A percentile compares a stretch with the other conserved stretches of the same genome.
These are phyloP conservation scores for Unio pictorum DNA, from an alignment of 2,888 invertebrate species.

Conservation along the genomic window DNA sequence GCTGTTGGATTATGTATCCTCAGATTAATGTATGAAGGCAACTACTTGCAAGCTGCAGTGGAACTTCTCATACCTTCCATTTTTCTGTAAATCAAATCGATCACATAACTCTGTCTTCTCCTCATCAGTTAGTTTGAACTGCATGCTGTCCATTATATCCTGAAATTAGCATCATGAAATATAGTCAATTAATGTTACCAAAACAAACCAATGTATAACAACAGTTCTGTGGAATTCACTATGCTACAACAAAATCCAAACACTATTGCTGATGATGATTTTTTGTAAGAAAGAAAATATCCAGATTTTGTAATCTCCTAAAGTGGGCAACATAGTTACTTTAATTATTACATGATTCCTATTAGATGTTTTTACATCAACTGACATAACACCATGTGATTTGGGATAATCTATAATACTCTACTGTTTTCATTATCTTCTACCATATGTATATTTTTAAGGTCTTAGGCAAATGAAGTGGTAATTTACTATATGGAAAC, in stretches of 20 bases:
- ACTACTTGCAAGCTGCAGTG: background rate
- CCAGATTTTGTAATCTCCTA: background rate
- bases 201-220: background rate
- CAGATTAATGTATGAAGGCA: background rate
- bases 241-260: too few relatives aligned
- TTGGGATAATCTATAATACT: background rate
- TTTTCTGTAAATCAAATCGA: constrained; percentile 45
- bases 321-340: background rate
- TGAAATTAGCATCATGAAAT: constrained; percentile 14
- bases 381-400: background rate
- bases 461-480: too few relatives aligned
- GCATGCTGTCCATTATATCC: constrained; percentile 51
- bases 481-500: too few relatives aligned
- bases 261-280: too few relatives aligned
- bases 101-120: constrained; percentile 44
- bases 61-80: constrained; percentile 43
- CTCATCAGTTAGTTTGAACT: constrained; percentile 43
- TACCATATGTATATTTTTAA: too few relatives aligned
- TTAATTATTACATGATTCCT: background rate
- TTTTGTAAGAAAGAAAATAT: too few relatives aligned
- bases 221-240: background rate
- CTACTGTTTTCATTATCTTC: too few relatives aligned
- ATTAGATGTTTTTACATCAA: background rate
- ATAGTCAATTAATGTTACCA: background rate
- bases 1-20: too few relatives aligned